Evolutionary conservation across 2,797 vertebrate species (phyloP).

Genomic region (Rhynchonycteris naso): DNA sequence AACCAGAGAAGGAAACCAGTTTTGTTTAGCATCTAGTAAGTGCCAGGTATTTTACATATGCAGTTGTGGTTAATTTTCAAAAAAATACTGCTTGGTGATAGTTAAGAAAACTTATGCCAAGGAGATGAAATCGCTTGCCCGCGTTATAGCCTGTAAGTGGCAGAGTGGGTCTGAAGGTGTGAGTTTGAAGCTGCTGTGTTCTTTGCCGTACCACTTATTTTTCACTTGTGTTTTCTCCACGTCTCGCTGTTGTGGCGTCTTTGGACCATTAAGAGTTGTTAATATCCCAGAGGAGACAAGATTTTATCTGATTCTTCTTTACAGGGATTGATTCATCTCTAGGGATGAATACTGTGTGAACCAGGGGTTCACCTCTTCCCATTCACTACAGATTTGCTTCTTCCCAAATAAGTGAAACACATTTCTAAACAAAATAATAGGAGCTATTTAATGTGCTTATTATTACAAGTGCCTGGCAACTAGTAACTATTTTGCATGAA

Average conservation of each 20-base stretch:
- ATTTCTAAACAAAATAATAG: constrained; percentile 15
- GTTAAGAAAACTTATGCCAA: background rate
- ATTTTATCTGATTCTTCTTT: constrained; percentile 7
- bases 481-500: background rate
- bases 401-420: constrained; percentile 21
- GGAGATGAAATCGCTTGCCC: background rate
- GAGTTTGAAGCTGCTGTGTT: background rate
- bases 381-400: background rate
- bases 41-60: background rate
- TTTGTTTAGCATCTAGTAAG: constrained; percentile 2
- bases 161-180: background rate
- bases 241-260: background rate
- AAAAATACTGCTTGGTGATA: background rate
- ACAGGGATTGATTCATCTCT: background rate
- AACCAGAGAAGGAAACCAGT: background rate
- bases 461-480: background rate
- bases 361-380: background rate
- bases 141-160: background rate
- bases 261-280: background rate
- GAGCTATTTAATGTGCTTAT: background rate
- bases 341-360: background rate
- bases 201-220: background rate
- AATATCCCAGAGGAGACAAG: background rate
- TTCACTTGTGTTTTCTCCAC: background rate
- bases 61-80: background rate